These are phyloP conservation scores for Periophthalmodon schlosseri DNA, from an alignment of 2,113 vertebrate genomes.

Conservation along the genomic window DNA sequence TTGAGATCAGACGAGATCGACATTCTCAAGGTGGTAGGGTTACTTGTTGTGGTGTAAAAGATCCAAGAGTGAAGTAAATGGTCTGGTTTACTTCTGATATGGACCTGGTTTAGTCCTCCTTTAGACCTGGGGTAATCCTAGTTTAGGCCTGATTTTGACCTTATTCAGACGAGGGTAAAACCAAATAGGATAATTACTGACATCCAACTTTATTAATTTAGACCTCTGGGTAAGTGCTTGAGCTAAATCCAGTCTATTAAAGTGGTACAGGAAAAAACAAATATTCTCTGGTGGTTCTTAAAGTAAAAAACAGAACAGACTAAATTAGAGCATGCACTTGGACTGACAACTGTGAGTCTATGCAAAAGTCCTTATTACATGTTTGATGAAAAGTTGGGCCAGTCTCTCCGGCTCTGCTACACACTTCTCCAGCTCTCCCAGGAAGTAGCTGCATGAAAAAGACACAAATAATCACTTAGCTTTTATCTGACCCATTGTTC, in stretches of 20 bases:
- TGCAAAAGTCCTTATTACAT: conserved; percentile 77
- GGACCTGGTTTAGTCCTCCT: background rate
- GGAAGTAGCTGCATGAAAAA: conserved; percentile 81
- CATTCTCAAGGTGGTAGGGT: no score
- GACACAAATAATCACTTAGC: conserved; percentile 29
- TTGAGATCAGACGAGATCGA: no score
- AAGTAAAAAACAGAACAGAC: background rate
- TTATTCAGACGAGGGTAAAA: background rate
- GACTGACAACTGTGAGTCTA: conserved; percentile 3
- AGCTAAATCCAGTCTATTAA: background rate
- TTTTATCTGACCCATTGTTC: conserved; percentile 51
- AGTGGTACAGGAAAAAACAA: background rate
- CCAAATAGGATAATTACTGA: no score
- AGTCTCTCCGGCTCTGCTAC: conserved; percentile 86
- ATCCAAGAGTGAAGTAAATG: no score
- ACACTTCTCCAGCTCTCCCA: conserved; percentile 88
- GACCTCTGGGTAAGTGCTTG: background rate
- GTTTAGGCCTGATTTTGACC: background rate
- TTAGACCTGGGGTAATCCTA: background rate
- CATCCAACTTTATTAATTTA: background rate
- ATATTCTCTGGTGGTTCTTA: background rate
- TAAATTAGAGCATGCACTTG: conserved; percentile 30
- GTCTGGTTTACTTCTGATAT: background rate
- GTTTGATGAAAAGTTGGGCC: conserved; percentile 92
- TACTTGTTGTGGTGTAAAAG: no score